These are phyloP conservation scores for Echinops telfairi DNA, from an alignment of 2,113 vertebrate genomes.

Conservation along the genomic window DNA sequence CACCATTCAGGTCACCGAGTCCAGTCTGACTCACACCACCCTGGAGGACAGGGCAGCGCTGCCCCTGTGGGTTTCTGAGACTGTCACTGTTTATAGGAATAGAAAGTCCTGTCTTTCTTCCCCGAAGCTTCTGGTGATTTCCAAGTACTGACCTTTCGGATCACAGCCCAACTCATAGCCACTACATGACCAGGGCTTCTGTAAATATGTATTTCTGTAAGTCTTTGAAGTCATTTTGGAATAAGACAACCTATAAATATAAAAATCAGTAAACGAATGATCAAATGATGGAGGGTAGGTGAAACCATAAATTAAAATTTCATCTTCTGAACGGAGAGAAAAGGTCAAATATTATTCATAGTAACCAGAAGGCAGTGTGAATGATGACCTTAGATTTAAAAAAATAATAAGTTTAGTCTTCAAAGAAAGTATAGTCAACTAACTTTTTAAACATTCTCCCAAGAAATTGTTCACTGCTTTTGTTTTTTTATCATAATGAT, in stretches of 20 bases:
- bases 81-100: too few relatives aligned
- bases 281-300: conserved; percentile 6
- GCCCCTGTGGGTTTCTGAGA: too few relatives aligned
- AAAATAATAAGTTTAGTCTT: neutral
- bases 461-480: neutral
- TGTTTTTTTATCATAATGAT: neutral
- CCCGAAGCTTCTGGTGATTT: too few relatives aligned
- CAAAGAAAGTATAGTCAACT: neutral
- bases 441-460: neutral
- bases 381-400: neutral
- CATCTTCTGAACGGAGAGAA: conserved; percentile 18
- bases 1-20: too few relatives aligned
- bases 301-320: conserved; percentile 58
- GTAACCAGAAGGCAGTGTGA: neutral
- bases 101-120: too few relatives aligned
- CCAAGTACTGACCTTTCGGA: too few relatives aligned
- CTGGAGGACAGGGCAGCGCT: too few relatives aligned
- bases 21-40: too few relatives aligned
- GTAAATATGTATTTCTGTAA: conserved; percentile 1
- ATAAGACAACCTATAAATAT: conserved; percentile 40
- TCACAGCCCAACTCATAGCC: too few relatives aligned
- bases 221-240: conserved; percentile 58
- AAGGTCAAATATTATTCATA: conserved; percentile 44
- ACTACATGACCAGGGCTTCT: too few relatives aligned
- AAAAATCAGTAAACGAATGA: conserved; percentile 63